Percentiles rank a stretch among this genome's conserved stretches.
phyloP scores from a whole-genome alignment of 2,888 invertebrate genomes.

The Cyrtodaria siliqua region DNA sequence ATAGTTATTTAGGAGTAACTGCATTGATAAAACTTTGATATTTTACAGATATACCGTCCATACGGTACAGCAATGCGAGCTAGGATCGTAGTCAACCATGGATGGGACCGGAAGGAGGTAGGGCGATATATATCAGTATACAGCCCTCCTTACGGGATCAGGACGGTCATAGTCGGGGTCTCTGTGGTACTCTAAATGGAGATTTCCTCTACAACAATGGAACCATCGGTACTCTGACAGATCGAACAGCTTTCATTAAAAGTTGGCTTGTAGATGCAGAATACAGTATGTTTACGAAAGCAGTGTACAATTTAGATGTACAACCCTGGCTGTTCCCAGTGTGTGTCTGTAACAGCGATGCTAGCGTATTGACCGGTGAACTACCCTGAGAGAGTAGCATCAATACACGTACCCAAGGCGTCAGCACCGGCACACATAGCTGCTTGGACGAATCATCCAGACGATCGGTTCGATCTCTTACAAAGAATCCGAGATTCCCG shows the following conservation, averaged over 20 bases:
- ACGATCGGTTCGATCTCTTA: background rate
- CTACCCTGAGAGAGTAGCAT: background rate
- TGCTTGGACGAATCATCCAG: background rate
- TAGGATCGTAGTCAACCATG: constrained; percentile 29
- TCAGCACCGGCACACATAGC: background rate
- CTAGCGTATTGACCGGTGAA: background rate
- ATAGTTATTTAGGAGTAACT: too few species aligned
- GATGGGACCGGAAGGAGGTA: constrained; percentile 16
- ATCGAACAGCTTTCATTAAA: background rate
- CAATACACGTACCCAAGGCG: background rate
- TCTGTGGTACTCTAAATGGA: background rate
- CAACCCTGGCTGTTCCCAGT: background rate
- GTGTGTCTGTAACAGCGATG: background rate
- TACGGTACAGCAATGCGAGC: constrained; percentile 36
- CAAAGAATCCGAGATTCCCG: background rate
- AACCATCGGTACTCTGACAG: background rate
- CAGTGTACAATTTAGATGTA: background rate
- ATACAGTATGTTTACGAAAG: background rate
- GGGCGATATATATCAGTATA: background rate
- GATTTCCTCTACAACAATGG: constrained; percentile 2
- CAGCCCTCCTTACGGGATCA: constrained; percentile 6
- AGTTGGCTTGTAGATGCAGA: background rate
- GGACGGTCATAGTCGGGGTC: background rate
- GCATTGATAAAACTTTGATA: too few species aligned
- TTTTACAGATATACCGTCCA: constrained; percentile 38